Conservation (phyloP, 1,140 invertebrate species). For the Orchesella cincta region DNA sequence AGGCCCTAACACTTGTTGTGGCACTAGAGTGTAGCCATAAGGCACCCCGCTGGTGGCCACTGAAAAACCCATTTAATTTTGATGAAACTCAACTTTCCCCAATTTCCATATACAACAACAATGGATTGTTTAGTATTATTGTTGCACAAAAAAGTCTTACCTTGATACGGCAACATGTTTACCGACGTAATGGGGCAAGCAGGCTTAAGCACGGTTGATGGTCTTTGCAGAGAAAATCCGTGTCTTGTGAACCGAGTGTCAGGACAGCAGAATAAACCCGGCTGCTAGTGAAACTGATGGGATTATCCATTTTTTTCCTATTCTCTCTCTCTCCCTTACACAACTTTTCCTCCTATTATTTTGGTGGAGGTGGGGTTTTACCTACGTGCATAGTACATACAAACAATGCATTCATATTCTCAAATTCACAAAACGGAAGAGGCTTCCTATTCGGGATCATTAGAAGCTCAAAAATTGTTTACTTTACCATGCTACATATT, state of each 20-base stretch:
- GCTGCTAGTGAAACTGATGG: constrained; percentile 31
- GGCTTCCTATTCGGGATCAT: neutral
- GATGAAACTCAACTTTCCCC: neutral
- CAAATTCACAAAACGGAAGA: neutral
- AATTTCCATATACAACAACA: neutral
- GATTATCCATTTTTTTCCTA: constrained; percentile 36
- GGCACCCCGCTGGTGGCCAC: constrained; percentile 35
- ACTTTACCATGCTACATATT: constrained; percentile 7
- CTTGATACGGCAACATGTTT: constrained; percentile 43
- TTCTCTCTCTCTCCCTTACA: no score
- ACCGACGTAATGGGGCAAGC: constrained; percentile 33
- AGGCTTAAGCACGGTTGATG: constrained; percentile 35
- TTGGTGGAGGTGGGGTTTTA: neutral
- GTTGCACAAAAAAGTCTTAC: constrained; percentile 14
- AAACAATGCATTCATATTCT: neutral
- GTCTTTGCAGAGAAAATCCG: constrained; percentile 32
- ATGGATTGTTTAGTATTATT: neutral
- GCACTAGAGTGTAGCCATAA: constrained; percentile 39
- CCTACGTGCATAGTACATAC: neutral
- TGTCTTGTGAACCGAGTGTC: constrained; percentile 32
- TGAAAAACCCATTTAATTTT: constrained; percentile 16
- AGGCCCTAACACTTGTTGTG: constrained; percentile 29
- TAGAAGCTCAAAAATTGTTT: neutral
- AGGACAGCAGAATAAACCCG: constrained; percentile 40
- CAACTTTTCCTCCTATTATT: constrained; percentile 5